phyloP scores from a whole-genome alignment of 2,888 invertebrate species.

The Neuroscelio doddi region DNA sequence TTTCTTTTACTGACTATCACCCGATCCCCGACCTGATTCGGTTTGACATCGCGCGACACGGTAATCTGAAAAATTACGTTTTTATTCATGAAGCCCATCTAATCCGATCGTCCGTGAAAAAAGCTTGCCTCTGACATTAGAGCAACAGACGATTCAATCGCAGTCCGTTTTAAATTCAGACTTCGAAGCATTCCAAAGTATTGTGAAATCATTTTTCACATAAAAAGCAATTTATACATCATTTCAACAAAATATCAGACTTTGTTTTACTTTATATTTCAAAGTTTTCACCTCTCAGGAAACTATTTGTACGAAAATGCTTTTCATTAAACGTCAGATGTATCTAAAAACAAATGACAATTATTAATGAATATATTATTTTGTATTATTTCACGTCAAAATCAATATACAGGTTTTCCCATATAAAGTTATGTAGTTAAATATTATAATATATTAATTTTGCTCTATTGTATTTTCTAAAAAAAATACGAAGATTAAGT shows the following conservation, averaged over 20 bases:
- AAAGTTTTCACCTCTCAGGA: too few relatives aligned
- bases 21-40: slow-evolving; percentile 51
- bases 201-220: slow-evolving; percentile 39
- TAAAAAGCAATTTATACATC: slow-evolving; percentile 34
- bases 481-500: too few relatives aligned
- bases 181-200: slow-evolving; percentile 25
- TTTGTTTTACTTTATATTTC: too few relatives aligned
- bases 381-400: too few relatives aligned
- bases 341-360: too few relatives aligned
- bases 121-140: slow-evolving; percentile 43
- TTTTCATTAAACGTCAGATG: too few relatives aligned
- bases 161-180: slow-evolving; percentile 49
- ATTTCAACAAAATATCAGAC: slow-evolving; percentile 31
- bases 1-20: slow-evolving; percentile 47
- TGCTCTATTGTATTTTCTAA: too few relatives aligned
- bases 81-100: slow-evolving; percentile 68
- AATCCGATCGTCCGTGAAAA: slow-evolving; percentile 56
- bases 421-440: too few relatives aligned
- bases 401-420: too few relatives aligned
- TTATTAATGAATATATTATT: too few relatives aligned
- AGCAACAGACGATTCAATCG: slow-evolving; percentile 51
- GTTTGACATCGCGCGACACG: slow-evolving; percentile 50
- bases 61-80: slow-evolving; percentile 66
- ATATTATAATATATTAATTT: too few relatives aligned
- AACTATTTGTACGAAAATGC: too few relatives aligned